A percentile compares a stretch with the other conserved stretches of the same genome.
Evolutionary conservation across 2,888 invertebrate species (phyloP).

Genomic region (Nineta flava): DNA sequence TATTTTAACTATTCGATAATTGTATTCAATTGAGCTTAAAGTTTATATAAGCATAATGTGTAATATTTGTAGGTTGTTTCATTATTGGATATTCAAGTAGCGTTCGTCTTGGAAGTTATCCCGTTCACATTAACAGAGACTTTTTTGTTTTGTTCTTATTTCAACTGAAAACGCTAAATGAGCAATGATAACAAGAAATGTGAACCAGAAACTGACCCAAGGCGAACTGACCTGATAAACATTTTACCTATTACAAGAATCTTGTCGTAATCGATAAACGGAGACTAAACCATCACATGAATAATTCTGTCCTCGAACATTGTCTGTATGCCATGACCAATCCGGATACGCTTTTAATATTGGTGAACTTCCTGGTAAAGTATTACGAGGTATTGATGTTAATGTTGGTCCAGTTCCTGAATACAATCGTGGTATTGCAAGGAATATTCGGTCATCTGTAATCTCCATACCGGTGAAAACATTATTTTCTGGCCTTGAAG

Average conservation of each 20-base stretch:
- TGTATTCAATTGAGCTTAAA: not conserved
- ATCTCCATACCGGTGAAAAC: constrained; percentile 64
- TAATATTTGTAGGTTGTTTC: not conserved
- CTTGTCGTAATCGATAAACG: constrained; percentile 58
- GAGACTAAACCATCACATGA: constrained; percentile 66
- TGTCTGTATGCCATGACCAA: constrained; percentile 50
- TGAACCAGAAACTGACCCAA: too few relatives aligned
- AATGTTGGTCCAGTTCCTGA: constrained; percentile 64
- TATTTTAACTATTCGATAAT: too few relatives aligned
- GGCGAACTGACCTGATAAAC: not conserved
- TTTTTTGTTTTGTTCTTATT: not conserved
- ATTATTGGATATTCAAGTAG: too few relatives aligned
- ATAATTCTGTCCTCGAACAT: constrained; percentile 41
- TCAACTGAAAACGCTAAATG: too few relatives aligned
- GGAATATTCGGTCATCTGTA: constrained; percentile 50
- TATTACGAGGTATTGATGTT: constrained; percentile 46
- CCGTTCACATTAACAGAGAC: too few relatives aligned
- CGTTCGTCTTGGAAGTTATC: too few relatives aligned
- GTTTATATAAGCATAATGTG: not conserved
- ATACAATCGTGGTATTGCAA: constrained; percentile 59
- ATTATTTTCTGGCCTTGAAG: constrained; percentile 56
- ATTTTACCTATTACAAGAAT: constrained; percentile 58
- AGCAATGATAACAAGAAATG: too few relatives aligned
- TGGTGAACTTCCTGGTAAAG: constrained; percentile 47
- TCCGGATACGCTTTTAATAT: constrained; percentile 23